Percentiles rank a stretch among this genome's conserved stretches.
Conservation (phyloP, 2,888 invertebrate species). For the Nomada ferruginata region DNA sequence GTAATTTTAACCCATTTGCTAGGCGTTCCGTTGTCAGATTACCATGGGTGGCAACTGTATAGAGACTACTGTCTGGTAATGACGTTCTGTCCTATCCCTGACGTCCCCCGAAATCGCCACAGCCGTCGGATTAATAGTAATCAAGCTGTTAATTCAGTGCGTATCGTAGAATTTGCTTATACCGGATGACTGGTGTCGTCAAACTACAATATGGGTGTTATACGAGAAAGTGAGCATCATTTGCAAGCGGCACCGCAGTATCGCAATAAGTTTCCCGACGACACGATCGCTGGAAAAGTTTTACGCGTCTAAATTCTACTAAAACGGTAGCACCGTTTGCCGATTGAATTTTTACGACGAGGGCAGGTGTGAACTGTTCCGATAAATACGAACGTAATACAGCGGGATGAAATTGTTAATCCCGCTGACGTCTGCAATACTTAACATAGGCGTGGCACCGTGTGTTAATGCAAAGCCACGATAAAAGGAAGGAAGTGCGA, state of each 20-base stretch:
- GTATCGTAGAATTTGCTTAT: not conserved
- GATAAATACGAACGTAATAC: constrained; percentile 28
- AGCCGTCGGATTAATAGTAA: constrained; percentile 15
- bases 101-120: not conserved
- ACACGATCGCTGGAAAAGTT: not conserved
- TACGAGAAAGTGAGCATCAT: no score
- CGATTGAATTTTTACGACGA: constrained; percentile 43
- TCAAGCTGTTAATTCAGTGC: constrained; percentile 24
- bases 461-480: not conserved
- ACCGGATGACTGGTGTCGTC: not conserved
- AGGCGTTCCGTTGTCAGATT: not conserved
- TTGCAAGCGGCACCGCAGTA: no score
- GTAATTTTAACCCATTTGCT: constrained; percentile 12
- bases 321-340: not conserved
- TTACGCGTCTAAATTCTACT: constrained; percentile 6
- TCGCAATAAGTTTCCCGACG: not conserved
- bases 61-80: constrained; percentile 41
- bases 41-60: not conserved
- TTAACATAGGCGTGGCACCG: not conserved
- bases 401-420: not conserved
- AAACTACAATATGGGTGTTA: no score
- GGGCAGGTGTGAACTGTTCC: constrained; percentile 21
- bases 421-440: no score
- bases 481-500: not conserved
- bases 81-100: constrained; percentile 27